phyloP scores from a whole-genome alignment of 2,797 vertebrate species.

The Graptemys geographica region DNA sequence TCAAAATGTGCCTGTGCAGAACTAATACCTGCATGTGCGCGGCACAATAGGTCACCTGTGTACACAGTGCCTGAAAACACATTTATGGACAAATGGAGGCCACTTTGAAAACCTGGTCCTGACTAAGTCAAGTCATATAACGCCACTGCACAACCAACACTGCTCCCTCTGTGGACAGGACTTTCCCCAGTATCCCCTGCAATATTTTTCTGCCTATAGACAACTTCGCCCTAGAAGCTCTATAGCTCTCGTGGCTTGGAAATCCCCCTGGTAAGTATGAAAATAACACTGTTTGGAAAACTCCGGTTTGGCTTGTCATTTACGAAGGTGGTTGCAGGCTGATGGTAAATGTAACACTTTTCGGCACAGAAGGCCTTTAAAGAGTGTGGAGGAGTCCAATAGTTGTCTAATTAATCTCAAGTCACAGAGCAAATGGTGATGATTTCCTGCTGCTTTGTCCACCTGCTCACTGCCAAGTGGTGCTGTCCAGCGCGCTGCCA shows the following conservation, averaged over 20 bases:
- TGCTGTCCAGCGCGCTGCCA: slow-evolving; percentile 35
- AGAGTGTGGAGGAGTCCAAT: slow-evolving; percentile 60
- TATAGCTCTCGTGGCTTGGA: background rate
- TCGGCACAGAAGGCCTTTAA: slow-evolving; percentile 62
- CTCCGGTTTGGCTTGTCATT: slow-evolving; percentile 2
- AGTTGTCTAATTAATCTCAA: slow-evolving; percentile 79
- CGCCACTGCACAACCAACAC: background rate
- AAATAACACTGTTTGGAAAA: background rate
- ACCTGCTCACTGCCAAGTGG: slow-evolving; percentile 73
- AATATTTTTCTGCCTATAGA: slow-evolving; percentile 38
- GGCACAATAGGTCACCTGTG: background rate
- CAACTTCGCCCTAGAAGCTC: slow-evolving; percentile 21
- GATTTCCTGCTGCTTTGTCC: slow-evolving; percentile 74
- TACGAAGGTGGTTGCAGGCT: slow-evolving; percentile 16
- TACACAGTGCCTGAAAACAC: background rate
- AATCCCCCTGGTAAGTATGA: slow-evolving; percentile 42
- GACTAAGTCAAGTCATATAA: slow-evolving; percentile 45
- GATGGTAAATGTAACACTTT: slow-evolving; percentile 8
- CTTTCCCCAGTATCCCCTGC: accelerated
- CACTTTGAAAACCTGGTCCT: background rate
- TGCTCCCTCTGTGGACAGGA: background rate
- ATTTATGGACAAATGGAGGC: background rate
- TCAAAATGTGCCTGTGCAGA: background rate
- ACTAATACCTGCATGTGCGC: background rate
- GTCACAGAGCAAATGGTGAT: slow-evolving; percentile 33